Evolutionary conservation across 2,888 invertebrate species (phyloP).

Genomic region (Monopis laevigella): DNA sequence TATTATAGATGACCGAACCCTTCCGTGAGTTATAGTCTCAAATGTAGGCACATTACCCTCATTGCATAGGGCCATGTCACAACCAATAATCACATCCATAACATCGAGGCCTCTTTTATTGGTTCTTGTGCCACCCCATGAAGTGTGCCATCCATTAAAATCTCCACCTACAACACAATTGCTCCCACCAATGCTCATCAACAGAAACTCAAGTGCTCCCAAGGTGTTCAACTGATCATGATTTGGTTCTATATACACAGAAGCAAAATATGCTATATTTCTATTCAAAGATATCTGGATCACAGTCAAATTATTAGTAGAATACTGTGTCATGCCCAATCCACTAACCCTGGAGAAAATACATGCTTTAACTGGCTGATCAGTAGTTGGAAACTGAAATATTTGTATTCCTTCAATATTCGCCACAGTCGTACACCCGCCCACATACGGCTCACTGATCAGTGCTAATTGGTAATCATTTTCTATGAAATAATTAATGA

Average conservation of each 20-base stretch:
- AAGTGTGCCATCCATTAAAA: constrained; percentile 22
- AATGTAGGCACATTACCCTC: constrained; percentile 15
- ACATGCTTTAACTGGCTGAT: too few relatives aligned
- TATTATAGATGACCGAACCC: constrained; percentile 12
- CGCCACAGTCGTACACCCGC: too few relatives aligned
- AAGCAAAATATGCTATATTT: too few relatives aligned
- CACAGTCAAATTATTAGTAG: too few relatives aligned
- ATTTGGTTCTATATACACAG: constrained; percentile 5
- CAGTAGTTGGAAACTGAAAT: too few relatives aligned
- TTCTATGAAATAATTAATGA: too few relatives aligned
- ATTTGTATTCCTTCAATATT: too few relatives aligned
- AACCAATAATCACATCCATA: neutral
- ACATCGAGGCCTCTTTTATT: constrained; percentile 16
- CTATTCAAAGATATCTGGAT: too few relatives aligned
- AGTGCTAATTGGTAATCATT: too few relatives aligned
- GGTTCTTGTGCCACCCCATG: constrained; percentile 18
- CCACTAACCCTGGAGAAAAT: too few relatives aligned
- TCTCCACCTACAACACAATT: constrained; percentile 18
- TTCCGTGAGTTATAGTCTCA: constrained; percentile 14
- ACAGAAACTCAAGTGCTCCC: neutral
- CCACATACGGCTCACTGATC: too few relatives aligned
- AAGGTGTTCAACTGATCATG: neutral
- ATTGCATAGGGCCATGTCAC: constrained; percentile 18
- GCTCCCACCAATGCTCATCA: neutral
- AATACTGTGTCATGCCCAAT: too few relatives aligned